Percentiles rank a stretch among this genome's conserved stretches.
Evolutionary conservation across 2,113 vertebrate species (phyloP).

Genomic region (Catharus bicknelli): DNA sequence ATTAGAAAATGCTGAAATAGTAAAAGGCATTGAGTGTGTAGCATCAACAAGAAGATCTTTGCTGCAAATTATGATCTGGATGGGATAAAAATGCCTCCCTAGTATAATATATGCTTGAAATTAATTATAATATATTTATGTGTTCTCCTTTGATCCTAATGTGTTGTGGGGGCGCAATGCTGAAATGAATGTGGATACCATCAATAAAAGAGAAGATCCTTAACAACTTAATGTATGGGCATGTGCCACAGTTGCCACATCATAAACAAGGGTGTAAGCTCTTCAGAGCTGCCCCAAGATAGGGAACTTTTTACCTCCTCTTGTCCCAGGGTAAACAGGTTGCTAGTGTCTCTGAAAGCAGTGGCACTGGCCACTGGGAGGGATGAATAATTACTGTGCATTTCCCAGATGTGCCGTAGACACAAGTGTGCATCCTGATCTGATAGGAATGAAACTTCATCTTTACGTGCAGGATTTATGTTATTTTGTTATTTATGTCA

Average conservation of each 20-base stretch:
- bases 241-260: not conserved
- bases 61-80: not conserved
- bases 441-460: not conserved
- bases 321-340: not conserved
- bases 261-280: not conserved
- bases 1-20: not conserved
- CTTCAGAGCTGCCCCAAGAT: not conserved
- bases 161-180: rapidly evolving
- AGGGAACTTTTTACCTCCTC: not conserved
- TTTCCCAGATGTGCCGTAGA: not conserved
- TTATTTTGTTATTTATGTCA: not conserved
- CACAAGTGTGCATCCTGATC: not conserved
- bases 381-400: not conserved
- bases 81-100: not conserved
- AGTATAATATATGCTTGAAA: not conserved
- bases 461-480: not conserved
- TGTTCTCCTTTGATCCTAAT: constrained; percentile 39
- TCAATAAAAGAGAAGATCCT: not conserved
- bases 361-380: not conserved
- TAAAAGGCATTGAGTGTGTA: not conserved
- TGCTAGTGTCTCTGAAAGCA: not conserved
- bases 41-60: not conserved
- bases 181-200: not conserved
- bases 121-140: not conserved
- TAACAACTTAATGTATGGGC: not conserved